Evolutionary conservation across 2,888 invertebrate species (phyloP), one percentile per base, ranked within the genome.

Genomic region (Linhomoeus sp.): DNA sequence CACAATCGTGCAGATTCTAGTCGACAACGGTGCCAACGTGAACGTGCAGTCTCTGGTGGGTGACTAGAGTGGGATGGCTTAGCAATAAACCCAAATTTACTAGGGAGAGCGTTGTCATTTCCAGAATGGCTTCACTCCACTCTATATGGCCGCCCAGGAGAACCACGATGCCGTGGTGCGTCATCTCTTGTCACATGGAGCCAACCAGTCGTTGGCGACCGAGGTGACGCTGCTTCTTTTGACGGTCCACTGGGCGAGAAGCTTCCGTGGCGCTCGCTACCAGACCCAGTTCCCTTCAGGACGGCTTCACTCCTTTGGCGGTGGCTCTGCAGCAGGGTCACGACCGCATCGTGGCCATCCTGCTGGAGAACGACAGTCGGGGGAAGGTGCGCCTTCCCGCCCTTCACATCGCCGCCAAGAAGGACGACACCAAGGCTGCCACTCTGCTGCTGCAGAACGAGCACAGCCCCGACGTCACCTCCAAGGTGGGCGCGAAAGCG

Each of bases 251-350:
- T n/a, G n/a, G n/a, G n/a, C n/a, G n/a, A n/a, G n/a, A n/a, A n/a
- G n/a, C n/a, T n/a, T n/a, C n/a, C n/a, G n/a, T n/a, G n/a, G n/a
- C n/a, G n/a, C n/a, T n/a, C n/a, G n/a, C n/a, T n/a, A n/a, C n/a
- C n/a, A n/a, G n/a, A n/a, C n/a, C n/a, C n/a, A n/a, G n/a, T n/a
- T n/a, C n/a, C n/a, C n/a, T n/a, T n/a, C n/a, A n/a, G 81, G 94
- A 97, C 71, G 94, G 94, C 23, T 97, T 97, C 69, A 97, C 97
- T 35, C 97, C 97, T 9, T 70, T 99, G 65, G 97, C 97, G 25
- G 97, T 97, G 57, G 97, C 97, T 26, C 83, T 99, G 79, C 97
- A 99, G 70, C 97, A 99, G n/a, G n/a, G n/a, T n/a, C n/a, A n/a
- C n/a, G n/a, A n/a, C n/a, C n/a, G n/a, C n/a, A n/a, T n/a, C n/a